Base-by-base conservation (phyloP, 2,888 invertebrate species). In the Gandaritis pyraliata region DNA sequence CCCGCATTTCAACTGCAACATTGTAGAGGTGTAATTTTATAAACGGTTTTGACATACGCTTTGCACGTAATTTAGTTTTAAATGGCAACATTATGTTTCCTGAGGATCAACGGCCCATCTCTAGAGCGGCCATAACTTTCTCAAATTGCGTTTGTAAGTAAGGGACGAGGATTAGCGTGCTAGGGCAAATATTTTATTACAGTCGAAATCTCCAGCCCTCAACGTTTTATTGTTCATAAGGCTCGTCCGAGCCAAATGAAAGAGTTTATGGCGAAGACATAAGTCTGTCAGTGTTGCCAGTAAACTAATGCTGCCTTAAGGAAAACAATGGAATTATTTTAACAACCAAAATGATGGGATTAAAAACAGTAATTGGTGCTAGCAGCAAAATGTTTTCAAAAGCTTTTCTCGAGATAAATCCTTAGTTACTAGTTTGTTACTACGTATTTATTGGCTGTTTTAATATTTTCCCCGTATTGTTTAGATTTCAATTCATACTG, bases 101-200 rank as follows among this genome's bases (percentile, higher is more conserved):
- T 70, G 71, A 75, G 74, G 72, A 75, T 73, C 73, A 73, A 75
- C 74, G 72, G 75, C 70, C 69, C 72, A 73, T 73, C 73, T 72
- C 66, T 46, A 72, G 72, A 73, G 75, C 73, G 81, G 82, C 86
- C 79, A 89, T 90, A 90, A 90, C 90, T 88, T 64, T 88, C 87
- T 90, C 85, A 90, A 90, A 90, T 90, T 90, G 89, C 90, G 88
- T 84, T 82, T 83, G 85, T 84, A 87, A 90, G 90, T 89, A 83
- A 89, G 89, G 90, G 90, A 88, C 84, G 82, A 74, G 92, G 92
- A 90, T 91, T 92, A 91, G 92, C 89, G 85, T 83, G 90, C 87
- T 86, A 86, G 89, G 90, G 92, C 90, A 92, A 92, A 92, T 92
- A 92, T 92, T 92, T 92, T 92, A 92, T 90, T 92, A 92, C 89